Evolutionary conservation across 2,113 vertebrate genomes (phyloP).

Genomic region (Colaptes auratus): DNA sequence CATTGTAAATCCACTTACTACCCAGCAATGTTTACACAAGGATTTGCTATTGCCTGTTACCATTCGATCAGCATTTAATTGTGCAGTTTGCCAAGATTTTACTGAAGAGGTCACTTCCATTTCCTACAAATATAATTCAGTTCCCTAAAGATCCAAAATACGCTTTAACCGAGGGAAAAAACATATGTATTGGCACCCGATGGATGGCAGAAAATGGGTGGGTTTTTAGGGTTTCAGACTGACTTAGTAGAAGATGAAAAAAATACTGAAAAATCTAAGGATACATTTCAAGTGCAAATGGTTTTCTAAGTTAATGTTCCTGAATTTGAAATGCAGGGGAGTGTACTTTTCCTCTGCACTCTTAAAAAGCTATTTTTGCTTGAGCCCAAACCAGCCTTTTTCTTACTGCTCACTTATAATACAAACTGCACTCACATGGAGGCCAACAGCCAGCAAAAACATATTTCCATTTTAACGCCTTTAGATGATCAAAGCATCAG

Average conservation of each 20-base stretch:
- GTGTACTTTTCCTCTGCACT: background rate
- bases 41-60: constrained; percentile 81
- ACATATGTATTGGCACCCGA: background rate
- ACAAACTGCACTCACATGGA: constrained; percentile 71
- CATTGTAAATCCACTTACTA: constrained; percentile 87
- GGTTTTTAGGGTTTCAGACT: constrained; percentile 4
- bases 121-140: constrained; percentile 72
- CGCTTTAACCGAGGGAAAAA: constrained; percentile 60
- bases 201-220: constrained; percentile 20
- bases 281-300: constrained; percentile 35
- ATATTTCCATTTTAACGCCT: constrained; percentile 98
- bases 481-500: constrained; percentile 97
- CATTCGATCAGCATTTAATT: constrained; percentile 85
- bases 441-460: constrained; percentile 88
- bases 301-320: constrained; percentile 25
- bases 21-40: constrained; percentile 79
- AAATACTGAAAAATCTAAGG: background rate
- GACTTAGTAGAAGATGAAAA: constrained; percentile 47
- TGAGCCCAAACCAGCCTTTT: constrained; percentile 63
- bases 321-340: background rate
- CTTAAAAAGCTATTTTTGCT: constrained; percentile 67
- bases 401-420: constrained; percentile 62
- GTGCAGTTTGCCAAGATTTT: constrained; percentile 76
- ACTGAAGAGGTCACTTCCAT: constrained; percentile 69
- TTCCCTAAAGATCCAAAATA: constrained; percentile 69